A percentile compares a stretch with the other conserved stretches of the same genome.
Conservation (phyloP, 1,140 invertebrate species). For the Aradophagus sp. region DNA sequence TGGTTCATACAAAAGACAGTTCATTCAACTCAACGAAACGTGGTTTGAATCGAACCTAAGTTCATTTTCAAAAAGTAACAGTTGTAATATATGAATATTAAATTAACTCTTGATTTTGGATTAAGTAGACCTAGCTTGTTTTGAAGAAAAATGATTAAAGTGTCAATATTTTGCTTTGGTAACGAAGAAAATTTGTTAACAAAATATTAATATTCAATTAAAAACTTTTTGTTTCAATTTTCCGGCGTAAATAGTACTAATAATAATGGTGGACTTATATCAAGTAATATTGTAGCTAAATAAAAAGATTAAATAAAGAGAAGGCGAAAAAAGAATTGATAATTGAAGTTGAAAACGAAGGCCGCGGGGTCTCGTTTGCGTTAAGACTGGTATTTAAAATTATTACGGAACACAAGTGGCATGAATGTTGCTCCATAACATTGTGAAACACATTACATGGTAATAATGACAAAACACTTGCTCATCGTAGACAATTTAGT, state of each 20-base stretch:
- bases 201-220: too few species aligned
- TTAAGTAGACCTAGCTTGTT: too few species aligned
- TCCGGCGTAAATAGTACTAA: neutral
- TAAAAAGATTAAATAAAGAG: neutral
- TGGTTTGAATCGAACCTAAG: neutral
- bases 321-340: constrained; percentile 2
- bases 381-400: constrained; percentile 13
- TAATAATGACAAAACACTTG: constrained; percentile 24
- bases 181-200: too few species aligned
- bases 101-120: too few species aligned
- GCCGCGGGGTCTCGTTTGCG: too few species aligned
- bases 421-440: constrained; percentile 27
- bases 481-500: constrained; percentile 19
- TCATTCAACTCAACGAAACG: neutral
- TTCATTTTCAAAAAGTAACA: too few species aligned
- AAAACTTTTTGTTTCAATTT: constrained; percentile 3
- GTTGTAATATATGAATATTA: too few species aligned
- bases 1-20: too few species aligned
- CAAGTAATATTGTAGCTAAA: too few species aligned
- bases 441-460: constrained; percentile 14
- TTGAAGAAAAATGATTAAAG: too few species aligned
- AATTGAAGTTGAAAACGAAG: constrained; percentile 7
- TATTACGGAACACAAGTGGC: constrained; percentile 19
- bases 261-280: neutral
- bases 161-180: too few species aligned